phyloP scores from a whole-genome alignment of 2,888 invertebrate species.

The Tetragonula carbonaria region DNA sequence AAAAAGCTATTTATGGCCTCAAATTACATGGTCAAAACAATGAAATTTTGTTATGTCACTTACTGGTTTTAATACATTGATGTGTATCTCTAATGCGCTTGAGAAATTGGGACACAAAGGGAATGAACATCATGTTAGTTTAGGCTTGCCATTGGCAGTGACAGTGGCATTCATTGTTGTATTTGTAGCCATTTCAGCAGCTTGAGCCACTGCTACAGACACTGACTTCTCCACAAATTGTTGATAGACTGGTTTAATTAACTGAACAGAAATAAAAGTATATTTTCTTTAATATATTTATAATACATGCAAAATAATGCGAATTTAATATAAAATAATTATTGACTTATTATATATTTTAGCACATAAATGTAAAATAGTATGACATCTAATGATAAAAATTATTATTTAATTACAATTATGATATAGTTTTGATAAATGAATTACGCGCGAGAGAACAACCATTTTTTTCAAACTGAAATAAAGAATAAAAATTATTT shows the following conservation, averaged over 20 bases:
- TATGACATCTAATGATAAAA: slow-evolving; percentile 5
- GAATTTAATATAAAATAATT: slow-evolving; percentile 12
- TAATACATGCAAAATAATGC: neutral
- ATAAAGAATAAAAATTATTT: slow-evolving; percentile 19
- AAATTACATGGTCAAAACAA: slow-evolving; percentile 52
- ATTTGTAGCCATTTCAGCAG: slow-evolving; percentile 89
- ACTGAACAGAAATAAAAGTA: slow-evolving; percentile 85
- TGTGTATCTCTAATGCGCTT: slow-evolving; percentile 57
- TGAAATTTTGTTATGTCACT: slow-evolving; percentile 70
- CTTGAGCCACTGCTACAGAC: slow-evolving; percentile 92
- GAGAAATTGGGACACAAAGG: slow-evolving; percentile 55
- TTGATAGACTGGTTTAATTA: slow-evolving; percentile 93
- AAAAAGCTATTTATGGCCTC: slow-evolving; percentile 61
- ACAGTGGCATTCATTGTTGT: slow-evolving; percentile 83
- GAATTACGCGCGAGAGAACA: slow-evolving; percentile 8
- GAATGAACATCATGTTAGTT: slow-evolving; percentile 86
- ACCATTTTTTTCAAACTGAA: neutral
- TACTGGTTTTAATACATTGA: slow-evolving; percentile 64
- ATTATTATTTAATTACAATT: slow-evolving; percentile 14
- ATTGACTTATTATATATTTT: neutral
- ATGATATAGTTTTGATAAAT: slow-evolving; percentile 9
- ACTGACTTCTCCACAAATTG: slow-evolving; percentile 92
- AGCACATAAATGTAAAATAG: slow-evolving; percentile 10
- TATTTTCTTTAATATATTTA: slow-evolving; percentile 15
- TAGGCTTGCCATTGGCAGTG: slow-evolving; percentile 87